Conservation (phyloP, 1,140 invertebrate species). For the Steinernema feltiae region DNA sequence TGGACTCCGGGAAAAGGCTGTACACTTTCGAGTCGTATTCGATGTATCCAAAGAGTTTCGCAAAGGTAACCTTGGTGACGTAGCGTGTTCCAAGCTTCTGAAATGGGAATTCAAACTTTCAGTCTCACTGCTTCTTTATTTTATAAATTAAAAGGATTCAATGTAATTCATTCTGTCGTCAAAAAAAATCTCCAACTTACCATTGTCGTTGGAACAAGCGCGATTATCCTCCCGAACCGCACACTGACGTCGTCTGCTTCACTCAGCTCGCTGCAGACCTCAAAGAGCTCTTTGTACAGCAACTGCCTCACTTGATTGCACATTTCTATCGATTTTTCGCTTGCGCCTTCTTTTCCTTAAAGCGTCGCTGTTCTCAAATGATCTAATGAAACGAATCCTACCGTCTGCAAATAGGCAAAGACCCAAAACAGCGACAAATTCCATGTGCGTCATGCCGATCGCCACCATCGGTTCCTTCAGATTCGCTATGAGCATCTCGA, state of each 20-base stretch:
- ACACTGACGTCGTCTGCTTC: background rate
- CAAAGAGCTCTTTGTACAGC: background rate
- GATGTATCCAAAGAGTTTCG: background rate
- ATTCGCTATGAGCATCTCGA: background rate
- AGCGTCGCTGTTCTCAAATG: background rate
- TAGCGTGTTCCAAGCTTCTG: background rate
- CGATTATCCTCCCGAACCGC: background rate
- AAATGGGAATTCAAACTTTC: background rate
- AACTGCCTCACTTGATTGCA: background rate
- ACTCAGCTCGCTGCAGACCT: background rate
- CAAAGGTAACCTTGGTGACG: background rate
- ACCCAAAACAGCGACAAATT: background rate
- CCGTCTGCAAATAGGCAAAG: background rate
- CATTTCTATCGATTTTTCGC: background rate
- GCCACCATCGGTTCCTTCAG: slow-evolving; percentile 3
- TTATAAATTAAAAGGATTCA: background rate
- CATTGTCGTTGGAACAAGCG: background rate
- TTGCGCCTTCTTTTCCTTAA: slow-evolving; percentile 7
- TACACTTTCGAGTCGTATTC: background rate
- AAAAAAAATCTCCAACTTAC: background rate
- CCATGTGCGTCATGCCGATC: background rate
- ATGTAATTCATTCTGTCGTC: background rate
- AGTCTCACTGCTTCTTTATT: background rate
- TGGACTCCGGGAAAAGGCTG: background rate
- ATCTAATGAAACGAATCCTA: background rate